phyloP scores from a whole-genome alignment of 2,113 vertebrate species.

The Tylochromis polylepis region DNA sequence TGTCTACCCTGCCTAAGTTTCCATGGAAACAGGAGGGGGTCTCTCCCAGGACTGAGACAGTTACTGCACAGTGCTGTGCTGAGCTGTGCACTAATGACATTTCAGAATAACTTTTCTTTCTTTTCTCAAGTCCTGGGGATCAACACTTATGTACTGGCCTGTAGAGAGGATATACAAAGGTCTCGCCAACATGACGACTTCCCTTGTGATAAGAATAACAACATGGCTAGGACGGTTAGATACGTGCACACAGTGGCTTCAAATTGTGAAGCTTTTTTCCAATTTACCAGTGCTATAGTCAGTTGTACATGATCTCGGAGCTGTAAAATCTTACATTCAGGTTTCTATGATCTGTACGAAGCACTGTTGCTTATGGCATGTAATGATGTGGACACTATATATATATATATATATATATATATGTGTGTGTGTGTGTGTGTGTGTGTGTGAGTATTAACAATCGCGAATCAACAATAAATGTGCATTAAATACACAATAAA shows the following conservation, averaged over 20 bases:
- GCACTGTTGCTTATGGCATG: neutral
- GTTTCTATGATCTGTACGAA: neutral
- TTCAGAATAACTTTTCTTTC: conserved; percentile 59
- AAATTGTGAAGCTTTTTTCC: neutral
- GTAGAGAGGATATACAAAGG: conserved; percentile 18
- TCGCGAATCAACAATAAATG: neutral
- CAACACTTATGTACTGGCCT: conserved; percentile 8
- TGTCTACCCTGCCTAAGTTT: conserved; percentile 66
- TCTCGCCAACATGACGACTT: neutral
- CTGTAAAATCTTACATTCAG: neutral
- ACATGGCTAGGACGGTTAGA: neutral
- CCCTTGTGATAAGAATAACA: neutral
- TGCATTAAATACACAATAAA: neutral
- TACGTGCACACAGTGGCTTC: neutral
- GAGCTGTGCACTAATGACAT: conserved; percentile 68
- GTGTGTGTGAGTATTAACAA: too few species aligned
- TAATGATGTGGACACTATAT: conserved; percentile 34
- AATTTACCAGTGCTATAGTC: neutral
- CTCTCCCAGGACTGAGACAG: conserved; percentile 63
- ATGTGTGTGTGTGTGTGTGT: too few species aligned
- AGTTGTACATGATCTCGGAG: neutral
- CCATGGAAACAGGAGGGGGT: conserved; percentile 74
- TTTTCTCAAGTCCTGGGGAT: conserved; percentile 31
- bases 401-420: too few species aligned
- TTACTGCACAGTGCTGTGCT: conserved; percentile 58